Evolutionary conservation across 2,797 vertebrate genomes (phyloP), one percentile per base, ranked within the genome.

Genomic region (Distichodus sexfasciatus): DNA sequence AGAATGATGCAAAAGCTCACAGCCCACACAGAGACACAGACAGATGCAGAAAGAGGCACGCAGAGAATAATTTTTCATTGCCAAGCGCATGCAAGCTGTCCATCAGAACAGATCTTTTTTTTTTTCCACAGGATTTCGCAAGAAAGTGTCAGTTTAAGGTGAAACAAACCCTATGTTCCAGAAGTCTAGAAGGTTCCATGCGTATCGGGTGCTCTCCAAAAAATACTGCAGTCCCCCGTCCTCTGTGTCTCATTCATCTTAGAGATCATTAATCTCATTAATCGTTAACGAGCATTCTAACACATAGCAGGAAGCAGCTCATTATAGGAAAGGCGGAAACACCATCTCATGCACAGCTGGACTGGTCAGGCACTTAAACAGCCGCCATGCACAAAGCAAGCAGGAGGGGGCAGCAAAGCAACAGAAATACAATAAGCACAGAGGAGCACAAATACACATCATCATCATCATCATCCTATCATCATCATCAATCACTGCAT

Each of bases 351-450:
- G 44, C 64, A 73, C 60, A 72, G 47, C 50, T 26, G 61, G 35
- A 46, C 26, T 2, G 60, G 6, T 62, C 23, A 40, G 11, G 47
- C 43, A 61, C 1, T 0, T 2, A 64, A 36, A 33, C 36, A 50
- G 47, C 1, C 59, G 55, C 61, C 79, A 47, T 80, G 51, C 77
- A 38, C 63, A 58, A 12, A 65, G 28, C 7, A 21, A 75, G 70
- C 88, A 85, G 36, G 44, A 40, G 88, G 76, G 83, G 90, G 87
- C 84, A 88, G 88, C 70, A 89, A 71, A 86, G 83, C 55, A 63
- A 36, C 82, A 71, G 10, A 41, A 44, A 86, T 15, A 29, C 43
- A 55, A 17, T 28, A 19, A 4, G 12, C 1, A 55, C 3, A 17
- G 0, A 41, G 23, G 17, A n/a, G 53, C 14, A 35, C 11, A 33